Evolutionary conservation across 2,113 vertebrate genomes (phyloP).

Genomic region (Boleophthalmus pectinirostris): DNA sequence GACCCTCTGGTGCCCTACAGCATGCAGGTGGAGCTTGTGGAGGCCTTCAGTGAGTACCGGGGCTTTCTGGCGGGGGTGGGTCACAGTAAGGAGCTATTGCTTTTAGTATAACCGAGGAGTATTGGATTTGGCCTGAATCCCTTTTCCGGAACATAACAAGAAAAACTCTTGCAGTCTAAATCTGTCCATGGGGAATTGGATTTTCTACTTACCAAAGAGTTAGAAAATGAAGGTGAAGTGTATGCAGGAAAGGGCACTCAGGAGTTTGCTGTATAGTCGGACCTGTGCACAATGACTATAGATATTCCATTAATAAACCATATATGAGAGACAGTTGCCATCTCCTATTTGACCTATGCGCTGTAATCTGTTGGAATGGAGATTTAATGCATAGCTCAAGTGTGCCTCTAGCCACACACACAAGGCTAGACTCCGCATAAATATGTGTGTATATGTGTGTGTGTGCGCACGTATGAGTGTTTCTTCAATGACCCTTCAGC

Average conservation of each 20-base stretch:
- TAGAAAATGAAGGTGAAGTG: conserved; percentile 6
- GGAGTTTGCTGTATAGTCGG: conserved; percentile 22
- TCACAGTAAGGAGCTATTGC: conserved; percentile 4
- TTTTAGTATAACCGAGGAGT: conserved; percentile 19
- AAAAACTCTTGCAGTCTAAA: conserved; percentile 58
- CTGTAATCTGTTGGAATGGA: conserved; percentile 56
- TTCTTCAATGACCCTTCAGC: conserved; percentile 56
- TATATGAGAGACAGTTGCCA: conserved; percentile 40
- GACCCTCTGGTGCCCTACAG: conserved; percentile 91
- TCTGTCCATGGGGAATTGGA: conserved; percentile 61
- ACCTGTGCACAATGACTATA: conserved; percentile 34
- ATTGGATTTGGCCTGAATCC: conserved; percentile 52
- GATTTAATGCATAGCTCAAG: conserved; percentile 65
- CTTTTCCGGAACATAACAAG: conserved; percentile 54
- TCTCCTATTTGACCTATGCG: conserved; percentile 39
- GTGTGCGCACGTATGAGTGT: conserved; percentile 1
- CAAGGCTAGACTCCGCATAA: conserved; percentile 33
- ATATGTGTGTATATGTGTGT: not conserved
- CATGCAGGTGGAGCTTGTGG: conserved; percentile 91
- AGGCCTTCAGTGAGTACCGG: conserved; percentile 91
- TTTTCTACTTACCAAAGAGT: conserved; percentile 38
- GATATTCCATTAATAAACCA: conserved; percentile 48
- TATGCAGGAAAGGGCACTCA: conserved; percentile 29
- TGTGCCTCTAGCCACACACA: conserved; percentile 38
- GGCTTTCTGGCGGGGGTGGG: not conserved